These are phyloP conservation scores for Porites cylindrica DNA, from an alignment of 92 coral and sea anemone genomes.

Conservation along the genomic window DNA sequence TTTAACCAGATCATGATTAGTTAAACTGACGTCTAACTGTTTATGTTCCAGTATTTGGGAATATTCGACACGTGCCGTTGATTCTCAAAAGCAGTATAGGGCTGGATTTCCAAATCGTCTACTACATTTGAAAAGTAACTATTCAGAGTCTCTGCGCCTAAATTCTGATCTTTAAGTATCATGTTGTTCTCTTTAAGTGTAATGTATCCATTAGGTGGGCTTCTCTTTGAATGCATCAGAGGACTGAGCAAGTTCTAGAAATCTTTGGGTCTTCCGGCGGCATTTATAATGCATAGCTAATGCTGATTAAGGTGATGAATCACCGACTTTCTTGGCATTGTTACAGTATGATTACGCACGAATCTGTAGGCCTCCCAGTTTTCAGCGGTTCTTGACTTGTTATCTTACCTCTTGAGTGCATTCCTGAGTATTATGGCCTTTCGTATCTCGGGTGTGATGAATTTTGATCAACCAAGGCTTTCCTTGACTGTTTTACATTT, in stretches of 20 bases:
- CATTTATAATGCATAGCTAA: slow-evolving; percentile 42
- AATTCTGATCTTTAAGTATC: slow-evolving; percentile 46
- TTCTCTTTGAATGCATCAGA: slow-evolving; percentile 52
- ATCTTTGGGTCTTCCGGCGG: slow-evolving; percentile 32
- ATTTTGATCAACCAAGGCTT: slow-evolving; percentile 37
- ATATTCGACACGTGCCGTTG: slow-evolving; percentile 30
- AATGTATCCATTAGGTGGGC: slow-evolving; percentile 21
- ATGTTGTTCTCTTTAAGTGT: slow-evolving; percentile 41
- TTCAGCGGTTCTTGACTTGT: too few relatives aligned
- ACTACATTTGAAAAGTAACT: slow-evolving; percentile 45
- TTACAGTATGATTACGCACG: slow-evolving; percentile 60
- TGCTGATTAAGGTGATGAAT: slow-evolving; percentile 30
- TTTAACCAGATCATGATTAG: slow-evolving; percentile 29
- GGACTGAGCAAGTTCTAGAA: slow-evolving; percentile 51
- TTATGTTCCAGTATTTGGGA: slow-evolving; percentile 18
- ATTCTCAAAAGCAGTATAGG: slow-evolving; percentile 34
- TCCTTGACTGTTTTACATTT: slow-evolving; percentile 52
- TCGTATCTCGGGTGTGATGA: slow-evolving; percentile 33
- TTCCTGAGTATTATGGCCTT: too few relatives aligned
- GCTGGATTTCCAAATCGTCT: slow-evolving; percentile 30
- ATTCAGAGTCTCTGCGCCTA: slow-evolving; percentile 36
- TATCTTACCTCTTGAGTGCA: too few relatives aligned
- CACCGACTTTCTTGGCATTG: slow-evolving; percentile 55
- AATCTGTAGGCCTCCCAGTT: too few relatives aligned
- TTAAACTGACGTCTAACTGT: background rate